phyloP scores from a whole-genome alignment of 2,888 invertebrate genomes.

The Chrysotoxum bicinctum region DNA sequence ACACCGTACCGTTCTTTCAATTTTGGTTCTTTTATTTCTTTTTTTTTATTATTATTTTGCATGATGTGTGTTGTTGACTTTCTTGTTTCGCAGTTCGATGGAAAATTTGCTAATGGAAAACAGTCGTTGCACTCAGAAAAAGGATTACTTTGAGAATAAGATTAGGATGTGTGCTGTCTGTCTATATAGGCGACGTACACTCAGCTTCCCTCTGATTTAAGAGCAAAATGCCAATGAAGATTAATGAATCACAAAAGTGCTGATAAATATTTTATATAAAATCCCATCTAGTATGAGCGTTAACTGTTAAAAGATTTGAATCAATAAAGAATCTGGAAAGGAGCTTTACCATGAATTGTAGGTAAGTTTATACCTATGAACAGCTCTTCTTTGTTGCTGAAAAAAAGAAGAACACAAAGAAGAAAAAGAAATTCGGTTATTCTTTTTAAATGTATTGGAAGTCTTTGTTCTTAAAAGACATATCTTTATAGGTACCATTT shows the following conservation, averaged over 20 bases:
- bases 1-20: constrained; percentile 18
- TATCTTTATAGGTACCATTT: no score
- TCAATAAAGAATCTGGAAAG: background rate
- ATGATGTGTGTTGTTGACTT: background rate
- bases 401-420: no score
- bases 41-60: no score
- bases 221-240: background rate
- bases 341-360: background rate
- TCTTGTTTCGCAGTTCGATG: constrained; percentile 25
- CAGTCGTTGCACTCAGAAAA: constrained; percentile 70
- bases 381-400: no score
- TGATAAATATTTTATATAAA: constrained; percentile 37
- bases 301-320: background rate
- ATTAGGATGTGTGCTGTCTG: constrained; percentile 52
- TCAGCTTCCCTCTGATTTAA: background rate
- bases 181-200: background rate
- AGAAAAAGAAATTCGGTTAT: no score
- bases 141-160: constrained; percentile 63
- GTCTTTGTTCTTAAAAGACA: no score
- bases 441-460: no score
- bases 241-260: background rate
- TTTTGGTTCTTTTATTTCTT: background rate
- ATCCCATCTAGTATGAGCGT: background rate
- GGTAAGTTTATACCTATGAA: no score
- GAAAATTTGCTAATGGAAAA: constrained; percentile 71